Percentiles rank a stretch among this genome's conserved stretches.
These are phyloP conservation scores for Ptychodera flava DNA, from an alignment of 35 echinoderm and acorn worm genomes.

Conservation along the genomic window DNA sequence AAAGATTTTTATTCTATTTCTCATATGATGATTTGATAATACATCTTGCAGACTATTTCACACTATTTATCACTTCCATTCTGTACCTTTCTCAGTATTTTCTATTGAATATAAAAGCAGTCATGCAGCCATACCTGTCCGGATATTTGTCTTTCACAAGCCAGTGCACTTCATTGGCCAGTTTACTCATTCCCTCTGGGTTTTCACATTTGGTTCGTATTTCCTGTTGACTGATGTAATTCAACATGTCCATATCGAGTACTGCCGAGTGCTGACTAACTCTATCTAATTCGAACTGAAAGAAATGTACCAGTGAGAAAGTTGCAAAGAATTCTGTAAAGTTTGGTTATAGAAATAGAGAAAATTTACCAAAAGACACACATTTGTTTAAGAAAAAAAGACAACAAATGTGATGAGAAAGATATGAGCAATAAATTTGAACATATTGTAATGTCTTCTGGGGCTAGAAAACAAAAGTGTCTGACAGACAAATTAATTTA, in stretches of 20 bases:
- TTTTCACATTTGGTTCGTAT: neutral
- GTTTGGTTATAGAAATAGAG: neutral
- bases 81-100: no score
- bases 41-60: no score
- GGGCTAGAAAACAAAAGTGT: neutral
- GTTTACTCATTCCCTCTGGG: neutral
- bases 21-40: no score
- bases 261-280: conserved; percentile 82
- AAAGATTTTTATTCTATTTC: no score
- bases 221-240: neutral
- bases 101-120: no score
- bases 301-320: neutral
- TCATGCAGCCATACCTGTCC: neutral
- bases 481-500: neutral
- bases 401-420: neutral
- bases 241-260: conserved; percentile 65
- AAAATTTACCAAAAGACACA: neutral
- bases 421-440: neutral
- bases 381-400: neutral
- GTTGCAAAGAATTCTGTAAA: neutral
- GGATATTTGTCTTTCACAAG: neutral
- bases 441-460: neutral
- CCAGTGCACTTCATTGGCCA: neutral
- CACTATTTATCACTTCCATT: no score
- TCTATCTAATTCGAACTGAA: conserved; percentile 67